A percentile compares a stretch with the other conserved stretches of the same genome.
These are phyloP conservation scores for Henricia sp. DNA, from an alignment of 53 echinoderm and acorn worm species.

Conservation along the genomic window DNA sequence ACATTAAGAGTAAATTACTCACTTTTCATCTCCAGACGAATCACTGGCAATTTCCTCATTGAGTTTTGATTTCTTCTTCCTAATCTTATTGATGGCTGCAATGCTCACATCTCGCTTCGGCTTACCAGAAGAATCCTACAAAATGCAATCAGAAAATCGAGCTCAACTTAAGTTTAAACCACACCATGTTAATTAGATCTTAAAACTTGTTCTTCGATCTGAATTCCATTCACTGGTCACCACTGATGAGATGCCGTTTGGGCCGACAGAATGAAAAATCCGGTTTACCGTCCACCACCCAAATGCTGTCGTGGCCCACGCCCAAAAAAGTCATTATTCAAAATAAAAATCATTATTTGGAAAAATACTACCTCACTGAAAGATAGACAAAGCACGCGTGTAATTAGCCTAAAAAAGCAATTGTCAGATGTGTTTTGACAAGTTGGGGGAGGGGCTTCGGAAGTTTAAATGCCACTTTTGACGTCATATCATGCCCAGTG, in stretches of 20 bases:
- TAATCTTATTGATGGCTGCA: slow-evolving; percentile 41
- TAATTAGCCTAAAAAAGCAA: too few species aligned
- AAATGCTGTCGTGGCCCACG: background rate
- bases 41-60: slow-evolving; percentile 48
- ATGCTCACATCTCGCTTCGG: slow-evolving; percentile 42
- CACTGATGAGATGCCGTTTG: too few species aligned
- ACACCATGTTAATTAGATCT: background rate
- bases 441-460: too few species aligned
- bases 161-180: background rate
- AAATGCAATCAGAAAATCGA: background rate
- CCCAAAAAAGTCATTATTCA: too few species aligned
- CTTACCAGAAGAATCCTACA: slow-evolving; percentile 16
- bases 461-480: too few species aligned
- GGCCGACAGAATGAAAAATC: too few species aligned
- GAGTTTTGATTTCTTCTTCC: slow-evolving; percentile 52
- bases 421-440: too few species aligned
- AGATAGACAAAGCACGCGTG: too few species aligned
- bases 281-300: background rate
- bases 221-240: too few species aligned
- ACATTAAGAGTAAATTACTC: background rate
- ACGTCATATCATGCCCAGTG: too few species aligned
- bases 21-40: slow-evolving; percentile 55
- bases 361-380: too few species aligned
- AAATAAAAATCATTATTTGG: too few species aligned
- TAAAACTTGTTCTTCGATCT: background rate